These are phyloP conservation scores for Cheilinus undulatus DNA, from an alignment of 2,113 vertebrate species.

Conservation along the genomic window DNA sequence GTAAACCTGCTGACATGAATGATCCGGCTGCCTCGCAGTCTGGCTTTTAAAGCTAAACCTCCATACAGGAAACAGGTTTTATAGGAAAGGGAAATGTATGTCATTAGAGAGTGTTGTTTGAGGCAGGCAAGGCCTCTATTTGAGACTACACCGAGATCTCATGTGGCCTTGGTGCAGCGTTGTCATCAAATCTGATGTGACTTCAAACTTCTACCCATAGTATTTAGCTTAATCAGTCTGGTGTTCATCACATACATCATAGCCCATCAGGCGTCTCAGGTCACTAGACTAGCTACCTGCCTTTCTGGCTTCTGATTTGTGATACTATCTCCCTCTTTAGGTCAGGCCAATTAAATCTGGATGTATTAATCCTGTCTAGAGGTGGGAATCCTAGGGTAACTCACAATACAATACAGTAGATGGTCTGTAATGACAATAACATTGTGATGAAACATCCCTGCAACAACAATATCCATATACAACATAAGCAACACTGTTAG, in stretches of 20 bases:
- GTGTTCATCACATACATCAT: neutral
- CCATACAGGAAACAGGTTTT: constrained; percentile 26
- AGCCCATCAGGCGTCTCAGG: neutral
- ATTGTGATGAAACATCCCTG: no score
- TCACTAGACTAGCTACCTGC: neutral
- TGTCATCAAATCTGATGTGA: neutral
- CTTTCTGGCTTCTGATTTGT: no score
- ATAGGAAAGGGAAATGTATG: constrained; percentile 32
- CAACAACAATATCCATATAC: no score
- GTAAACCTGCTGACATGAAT: constrained; percentile 63
- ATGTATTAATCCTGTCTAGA: no score
- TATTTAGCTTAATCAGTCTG: neutral
- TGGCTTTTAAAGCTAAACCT: constrained; percentile 43
- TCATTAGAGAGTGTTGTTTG: constrained; percentile 35
- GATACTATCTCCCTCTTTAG: no score
- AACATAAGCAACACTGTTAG: no score
- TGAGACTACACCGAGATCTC: neutral
- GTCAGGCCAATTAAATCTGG: no score
- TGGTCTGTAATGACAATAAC: no score
- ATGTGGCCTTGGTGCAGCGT: neutral
- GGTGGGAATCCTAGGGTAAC: no score
- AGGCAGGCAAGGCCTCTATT: neutral
- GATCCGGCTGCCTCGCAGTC: constrained; percentile 17
- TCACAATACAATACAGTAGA: no score
- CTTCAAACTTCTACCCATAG: neutral